These are phyloP conservation scores for Toxotes jaculatrix DNA, from an alignment of 2,113 vertebrate genomes.

Conservation along the genomic window DNA sequence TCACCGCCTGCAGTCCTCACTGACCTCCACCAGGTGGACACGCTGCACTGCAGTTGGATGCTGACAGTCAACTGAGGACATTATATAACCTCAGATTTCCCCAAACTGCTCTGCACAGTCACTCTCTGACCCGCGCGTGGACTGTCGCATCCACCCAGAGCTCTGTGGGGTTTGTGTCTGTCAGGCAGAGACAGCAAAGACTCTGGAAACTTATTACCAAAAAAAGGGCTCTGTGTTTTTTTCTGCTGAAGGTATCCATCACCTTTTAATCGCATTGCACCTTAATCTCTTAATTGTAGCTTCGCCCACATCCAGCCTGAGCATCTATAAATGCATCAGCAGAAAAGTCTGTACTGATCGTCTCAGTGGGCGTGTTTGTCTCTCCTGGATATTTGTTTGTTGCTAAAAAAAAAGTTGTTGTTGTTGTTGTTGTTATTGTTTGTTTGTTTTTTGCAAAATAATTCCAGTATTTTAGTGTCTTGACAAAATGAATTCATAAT, in stretches of 20 bases:
- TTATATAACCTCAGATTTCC: conserved; percentile 37
- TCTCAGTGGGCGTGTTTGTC: background rate
- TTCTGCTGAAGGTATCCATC: conserved; percentile 5
- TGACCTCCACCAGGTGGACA: conserved; percentile 49
- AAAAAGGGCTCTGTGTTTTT: background rate
- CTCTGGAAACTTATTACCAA: background rate
- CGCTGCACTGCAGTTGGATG: conserved; percentile 2
- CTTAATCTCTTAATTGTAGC: background rate
- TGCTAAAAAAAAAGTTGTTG: background rate
- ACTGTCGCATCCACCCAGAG: conserved; percentile 8
- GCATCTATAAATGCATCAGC: background rate
- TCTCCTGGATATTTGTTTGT: background rate
- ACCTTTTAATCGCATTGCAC: background rate
- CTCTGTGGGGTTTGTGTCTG: conserved; percentile 17
- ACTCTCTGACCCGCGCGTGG: conserved; percentile 44
- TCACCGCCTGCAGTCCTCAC: background rate
- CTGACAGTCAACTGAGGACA: background rate
- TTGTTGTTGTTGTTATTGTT: too few relatives aligned
- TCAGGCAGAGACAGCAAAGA: conserved; percentile 10
- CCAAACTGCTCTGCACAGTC: conserved; percentile 42
- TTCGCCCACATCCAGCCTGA: background rate
- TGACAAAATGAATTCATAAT: background rate
- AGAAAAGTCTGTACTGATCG: background rate
- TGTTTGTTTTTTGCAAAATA: background rate
- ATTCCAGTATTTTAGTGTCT: background rate